These are phyloP conservation scores for Echinarachnius parma DNA, from an alignment of 53 echinoderm and acorn worm genomes.

Conservation along the genomic window DNA sequence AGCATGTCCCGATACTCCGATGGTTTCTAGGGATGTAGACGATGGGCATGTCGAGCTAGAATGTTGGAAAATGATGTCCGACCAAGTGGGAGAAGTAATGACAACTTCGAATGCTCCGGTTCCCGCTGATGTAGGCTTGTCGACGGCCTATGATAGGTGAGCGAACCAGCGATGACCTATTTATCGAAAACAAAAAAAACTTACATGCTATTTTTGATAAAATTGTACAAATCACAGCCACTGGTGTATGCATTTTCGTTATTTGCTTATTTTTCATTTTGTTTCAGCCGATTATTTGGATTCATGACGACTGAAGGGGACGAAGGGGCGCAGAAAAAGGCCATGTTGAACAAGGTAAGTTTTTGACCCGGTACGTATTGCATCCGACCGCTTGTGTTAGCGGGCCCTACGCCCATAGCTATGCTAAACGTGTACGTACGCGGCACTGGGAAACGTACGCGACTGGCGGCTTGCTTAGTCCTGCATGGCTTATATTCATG, in stretches of 20 bases:
- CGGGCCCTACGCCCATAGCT: too few species aligned
- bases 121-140: slow-evolving; percentile 46
- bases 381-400: not conserved
- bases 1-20: slow-evolving; percentile 22
- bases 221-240: too few species aligned
- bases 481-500: slow-evolving; percentile 6
- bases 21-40: slow-evolving; percentile 31
- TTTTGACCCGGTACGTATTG: not conserved
- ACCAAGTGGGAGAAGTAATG: slow-evolving; percentile 50
- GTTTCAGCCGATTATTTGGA: slow-evolving; percentile 90
- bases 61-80: slow-evolving; percentile 48
- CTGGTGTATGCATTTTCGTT: slow-evolving; percentile 11
- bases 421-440: too few species aligned
- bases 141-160: slow-evolving; percentile 48
- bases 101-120: slow-evolving; percentile 44
- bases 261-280: slow-evolving; percentile 15
- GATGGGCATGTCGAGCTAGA: slow-evolving; percentile 24
- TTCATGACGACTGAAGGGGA: slow-evolving; percentile 84
- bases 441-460: too few species aligned
- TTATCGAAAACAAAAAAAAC: slow-evolving; percentile 1
- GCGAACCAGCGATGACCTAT: not conserved
- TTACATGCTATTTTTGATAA: too few species aligned
- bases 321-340: slow-evolving; percentile 81
- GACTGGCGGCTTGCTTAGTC: slow-evolving; percentile 21
- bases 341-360: slow-evolving; percentile 87